Evolutionary conservation across 1,140 invertebrate species (phyloP), one percentile per base, ranked within the genome.

Genomic region (Panulirus ornatus): DNA sequence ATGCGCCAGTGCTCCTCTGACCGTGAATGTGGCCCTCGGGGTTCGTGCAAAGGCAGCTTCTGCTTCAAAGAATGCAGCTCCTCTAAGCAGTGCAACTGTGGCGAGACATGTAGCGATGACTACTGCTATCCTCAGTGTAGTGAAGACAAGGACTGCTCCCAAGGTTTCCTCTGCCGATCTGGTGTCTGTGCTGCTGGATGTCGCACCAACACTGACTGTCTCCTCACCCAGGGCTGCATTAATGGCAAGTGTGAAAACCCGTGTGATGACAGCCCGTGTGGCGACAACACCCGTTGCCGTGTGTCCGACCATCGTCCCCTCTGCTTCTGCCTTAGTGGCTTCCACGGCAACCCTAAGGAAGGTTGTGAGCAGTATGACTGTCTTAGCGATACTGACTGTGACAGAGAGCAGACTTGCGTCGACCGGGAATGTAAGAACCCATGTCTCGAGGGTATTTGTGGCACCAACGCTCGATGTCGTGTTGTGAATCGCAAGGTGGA

Each of bases 401-500:
- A 96, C 73, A 92, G 94, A 0, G 96, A 96, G 92, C 97, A 98
- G 93, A 95, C 95, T 90, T 98, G 97, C 93, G 95, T 95, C 19
- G 96, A 97, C 88, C 94, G 95, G 30, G 95, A 93, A 93, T 98
- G 97, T 93, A 96, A 96, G 76, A 98, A 98, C 94, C 97, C 97
- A 2, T 98, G 97, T 93, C 92, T 96, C 36, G 94, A 96, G 71
- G 94, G 94, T 6, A 96, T 96, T 92, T 98, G 97, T 93, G 97
- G 97, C 14, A 93, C 95, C 19, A 98, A 98, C 94, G 97, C 97
- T 0, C 96, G 97, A 92, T 98, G 98, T 93, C 95, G 96, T n/a
- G 96, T 97, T 1, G 94, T 96, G 2, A 95, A 96, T 85, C 95
- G 96, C 92, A 94, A 95, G 91, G 96, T 97, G 0, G 96, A 97